These are phyloP conservation scores for Colossoma macropomum DNA, from an alignment of 2,113 vertebrate species.

Conservation along the genomic window DNA sequence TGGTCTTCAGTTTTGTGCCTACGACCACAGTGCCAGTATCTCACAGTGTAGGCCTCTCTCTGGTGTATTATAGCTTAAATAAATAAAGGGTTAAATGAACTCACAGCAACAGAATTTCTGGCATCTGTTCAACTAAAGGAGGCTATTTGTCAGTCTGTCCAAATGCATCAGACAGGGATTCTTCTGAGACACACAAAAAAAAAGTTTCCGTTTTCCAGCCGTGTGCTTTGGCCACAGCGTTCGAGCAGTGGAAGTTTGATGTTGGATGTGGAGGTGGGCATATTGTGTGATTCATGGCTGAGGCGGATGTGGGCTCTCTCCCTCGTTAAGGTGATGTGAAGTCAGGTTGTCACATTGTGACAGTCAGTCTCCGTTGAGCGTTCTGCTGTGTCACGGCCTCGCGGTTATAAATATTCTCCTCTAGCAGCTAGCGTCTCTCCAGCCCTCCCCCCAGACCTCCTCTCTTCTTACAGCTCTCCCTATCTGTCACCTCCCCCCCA, in stretches of 20 bases:
- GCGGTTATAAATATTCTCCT: slow-evolving; percentile 55
- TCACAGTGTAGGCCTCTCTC: background rate
- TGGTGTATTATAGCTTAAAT: background rate
- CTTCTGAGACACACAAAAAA: background rate
- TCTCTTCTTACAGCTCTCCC: background rate
- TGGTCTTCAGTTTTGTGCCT: too few species aligned
- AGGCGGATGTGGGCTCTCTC: slow-evolving; percentile 51
- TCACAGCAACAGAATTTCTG: background rate
- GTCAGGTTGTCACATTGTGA: slow-evolving; percentile 63
- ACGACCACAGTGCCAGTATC: too few species aligned
- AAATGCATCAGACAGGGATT: slow-evolving; percentile 13
- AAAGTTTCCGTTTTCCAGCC: background rate
- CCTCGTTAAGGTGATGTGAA: slow-evolving; percentile 60
- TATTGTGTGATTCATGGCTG: slow-evolving; percentile 41
- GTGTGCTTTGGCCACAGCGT: slow-evolving; percentile 22
- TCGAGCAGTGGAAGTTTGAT: slow-evolving; percentile 26
- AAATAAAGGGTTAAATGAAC: background rate
- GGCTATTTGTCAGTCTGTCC: slow-evolving; percentile 4
- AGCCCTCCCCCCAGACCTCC: slow-evolving; percentile 10
- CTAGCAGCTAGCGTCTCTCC: slow-evolving; percentile 21
- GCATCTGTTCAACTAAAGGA: background rate
- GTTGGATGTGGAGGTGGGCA: slow-evolving; percentile 41
- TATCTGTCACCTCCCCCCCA: slow-evolving; percentile 4
- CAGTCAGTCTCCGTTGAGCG: slow-evolving; percentile 43
- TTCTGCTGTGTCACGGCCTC: slow-evolving; percentile 56